Evolutionary conservation across 2,797 vertebrate genomes (phyloP), one percentile per base, ranked within the genome.

Genomic region (Lemur catta): DNA sequence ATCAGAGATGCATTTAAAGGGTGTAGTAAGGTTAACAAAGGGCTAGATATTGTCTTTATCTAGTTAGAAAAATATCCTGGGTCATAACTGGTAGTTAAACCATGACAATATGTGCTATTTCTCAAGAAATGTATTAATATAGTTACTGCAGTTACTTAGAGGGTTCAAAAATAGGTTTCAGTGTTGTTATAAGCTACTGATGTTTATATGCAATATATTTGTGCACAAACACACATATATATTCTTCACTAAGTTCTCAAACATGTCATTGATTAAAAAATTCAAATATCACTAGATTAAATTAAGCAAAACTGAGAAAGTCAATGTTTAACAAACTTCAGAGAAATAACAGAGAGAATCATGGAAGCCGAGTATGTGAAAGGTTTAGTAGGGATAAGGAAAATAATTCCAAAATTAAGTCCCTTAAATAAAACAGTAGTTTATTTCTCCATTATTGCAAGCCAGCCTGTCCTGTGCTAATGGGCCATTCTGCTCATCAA

Each of bases 291-390:
- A 35, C 52, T 82, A 63, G 57, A 55, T 85, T 80, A 71, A 48
- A 72, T 81, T 93, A 92, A 84, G 26, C 57, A 59, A 55, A 55
- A 88, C 57, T 85, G 52, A 95, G 41, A 94, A 96, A 86, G 59
- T 82, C 43, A 89, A 20, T 69, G 41, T 65, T 95, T 86, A 84
- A 74, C 24, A 13, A 76, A 76, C 22, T 26, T 55, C 26, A 80
- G 50, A 79, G 24, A 63, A 61, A 59, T 33, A 30, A 5, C 22
- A 71, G 14, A 71, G 14, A 79, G 17, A 92, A 76, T 86, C n/a
- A 78, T 22, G 18, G 28, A 89, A 63, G 24, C 13, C 28, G 43
- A 46, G 7, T 72, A 6, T 95, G 5, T 86, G 91, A 72, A 92
- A 89, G 6, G 24, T 15, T 79, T 91, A 33, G 13, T 50, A 50